These are phyloP conservation scores for Pelvicachromis taeniatus DNA, from an alignment of 2,113 vertebrate genomes.

Conservation along the genomic window DNA sequence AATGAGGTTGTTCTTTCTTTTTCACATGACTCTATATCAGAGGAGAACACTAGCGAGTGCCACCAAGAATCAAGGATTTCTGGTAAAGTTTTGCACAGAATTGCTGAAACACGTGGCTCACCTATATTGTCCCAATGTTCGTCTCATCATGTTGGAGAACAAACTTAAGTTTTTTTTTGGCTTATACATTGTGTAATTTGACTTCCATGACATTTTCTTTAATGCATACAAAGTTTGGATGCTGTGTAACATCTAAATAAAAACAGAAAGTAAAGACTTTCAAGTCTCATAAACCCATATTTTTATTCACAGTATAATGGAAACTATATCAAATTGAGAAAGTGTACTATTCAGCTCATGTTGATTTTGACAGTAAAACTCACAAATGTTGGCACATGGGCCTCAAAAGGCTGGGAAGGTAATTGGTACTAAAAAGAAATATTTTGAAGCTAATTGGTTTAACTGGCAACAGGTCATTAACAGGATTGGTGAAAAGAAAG, in stretches of 20 bases:
- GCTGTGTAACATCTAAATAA: neutral
- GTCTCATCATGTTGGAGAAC: neutral
- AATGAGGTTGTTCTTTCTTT: neutral
- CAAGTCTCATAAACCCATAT: neutral
- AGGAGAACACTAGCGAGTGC: neutral
- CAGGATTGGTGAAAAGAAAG: neutral
- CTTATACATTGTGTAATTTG: neutral
- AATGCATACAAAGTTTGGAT: neutral
- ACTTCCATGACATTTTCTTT: neutral
- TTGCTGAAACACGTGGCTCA: neutral
- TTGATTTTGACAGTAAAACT: neutral
- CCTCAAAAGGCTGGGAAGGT: neutral
- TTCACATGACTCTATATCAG: neutral
- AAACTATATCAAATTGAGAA: neutral
- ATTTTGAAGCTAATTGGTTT: neutral
- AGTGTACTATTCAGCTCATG: neutral
- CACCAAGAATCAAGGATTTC: neutral
- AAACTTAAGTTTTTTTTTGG: neutral
- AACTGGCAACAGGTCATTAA: neutral
- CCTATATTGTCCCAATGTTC: neutral
- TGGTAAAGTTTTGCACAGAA: neutral
- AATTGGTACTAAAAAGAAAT: neutral
- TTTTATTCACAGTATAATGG: neutral
- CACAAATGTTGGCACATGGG: neutral
- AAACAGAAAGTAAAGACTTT: neutral